A percentile compares a stretch with the other conserved stretches of the same genome.
These are phyloP conservation scores for Illadopsis cleaveri DNA, from an alignment of 2,113 vertebrate genomes.

Conservation along the genomic window DNA sequence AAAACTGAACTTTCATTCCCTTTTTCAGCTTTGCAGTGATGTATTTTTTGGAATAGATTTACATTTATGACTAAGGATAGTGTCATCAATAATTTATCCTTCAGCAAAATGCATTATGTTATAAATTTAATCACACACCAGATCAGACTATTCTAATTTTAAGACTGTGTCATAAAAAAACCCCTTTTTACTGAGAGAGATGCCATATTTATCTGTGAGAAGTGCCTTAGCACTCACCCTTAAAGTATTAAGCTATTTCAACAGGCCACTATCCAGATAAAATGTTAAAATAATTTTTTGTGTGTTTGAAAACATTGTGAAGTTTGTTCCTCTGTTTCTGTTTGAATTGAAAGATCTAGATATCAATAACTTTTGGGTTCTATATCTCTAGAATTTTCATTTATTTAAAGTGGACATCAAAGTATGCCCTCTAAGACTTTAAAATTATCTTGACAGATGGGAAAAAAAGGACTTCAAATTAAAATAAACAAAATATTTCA, in stretches of 20 bases:
- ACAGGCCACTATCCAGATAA: background rate
- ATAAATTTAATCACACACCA: conserved; percentile 2
- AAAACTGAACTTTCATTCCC: background rate
- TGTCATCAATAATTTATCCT: conserved; percentile 26
- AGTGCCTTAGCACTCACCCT: background rate
- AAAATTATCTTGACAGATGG: background rate
- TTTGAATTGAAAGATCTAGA: background rate
- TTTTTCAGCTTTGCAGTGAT: background rate
- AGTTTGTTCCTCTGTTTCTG: background rate
- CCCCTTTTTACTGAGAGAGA: background rate
- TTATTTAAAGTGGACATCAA: background rate
- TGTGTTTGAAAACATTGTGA: background rate
- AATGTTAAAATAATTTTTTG: background rate
- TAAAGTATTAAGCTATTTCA: background rate
- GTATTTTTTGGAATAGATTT: conserved; percentile 40
- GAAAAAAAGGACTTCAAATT: background rate
- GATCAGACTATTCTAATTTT: conserved; percentile 18
- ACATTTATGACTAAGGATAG: conserved; percentile 30
- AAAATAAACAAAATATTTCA: background rate
- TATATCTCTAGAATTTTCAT: background rate
- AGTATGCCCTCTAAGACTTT: background rate
- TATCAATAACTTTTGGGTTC: background rate
- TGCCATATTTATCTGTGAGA: background rate
- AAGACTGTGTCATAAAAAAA: background rate
- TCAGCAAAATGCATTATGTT: conserved; percentile 17